These are phyloP conservation scores for Marasmarcha lunaedactyla DNA, from an alignment of 2,888 invertebrate species.

Conservation along the genomic window DNA sequence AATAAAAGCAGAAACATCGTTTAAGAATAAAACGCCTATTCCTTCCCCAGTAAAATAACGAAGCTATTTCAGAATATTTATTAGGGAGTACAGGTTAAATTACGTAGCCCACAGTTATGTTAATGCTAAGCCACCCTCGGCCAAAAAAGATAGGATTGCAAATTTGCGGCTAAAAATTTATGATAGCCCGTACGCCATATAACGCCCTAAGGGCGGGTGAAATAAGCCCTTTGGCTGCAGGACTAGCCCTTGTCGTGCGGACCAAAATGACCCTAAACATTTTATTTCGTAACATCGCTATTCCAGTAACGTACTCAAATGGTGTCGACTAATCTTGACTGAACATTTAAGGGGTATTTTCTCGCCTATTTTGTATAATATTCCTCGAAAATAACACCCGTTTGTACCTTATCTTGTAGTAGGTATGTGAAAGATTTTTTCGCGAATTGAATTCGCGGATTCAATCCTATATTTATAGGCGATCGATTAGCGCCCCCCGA, in stretches of 20 bases:
- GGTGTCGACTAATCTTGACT: slow-evolving; percentile 60
- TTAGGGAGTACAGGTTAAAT: slow-evolving; percentile 34
- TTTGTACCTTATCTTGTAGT: slow-evolving; percentile 14
- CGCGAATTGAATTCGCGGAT: slow-evolving; percentile 8
- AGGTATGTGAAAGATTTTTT: slow-evolving; percentile 25
- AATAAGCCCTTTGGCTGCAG: slow-evolving; percentile 63
- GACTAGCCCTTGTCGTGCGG: slow-evolving; percentile 50
- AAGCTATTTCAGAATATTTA: background rate
- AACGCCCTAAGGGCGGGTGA: slow-evolving; percentile 47
- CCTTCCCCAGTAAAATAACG: too few relatives aligned
- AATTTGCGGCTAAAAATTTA: slow-evolving; percentile 69
- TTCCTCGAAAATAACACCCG: slow-evolving; percentile 35
- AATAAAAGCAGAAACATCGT: too few relatives aligned
- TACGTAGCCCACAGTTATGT: slow-evolving; percentile 55
- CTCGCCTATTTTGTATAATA: slow-evolving; percentile 47
- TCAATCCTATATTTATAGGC: slow-evolving; percentile 40
- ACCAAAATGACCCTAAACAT: slow-evolving; percentile 67
- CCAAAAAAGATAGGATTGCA: slow-evolving; percentile 66
- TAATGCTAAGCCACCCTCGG: slow-evolving; percentile 55
- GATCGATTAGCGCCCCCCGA: slow-evolving; percentile 50
- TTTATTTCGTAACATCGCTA: slow-evolving; percentile 63
- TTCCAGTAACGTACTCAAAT: slow-evolving; percentile 51
- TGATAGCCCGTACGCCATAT: slow-evolving; percentile 43
- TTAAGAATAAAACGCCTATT: too few relatives aligned
- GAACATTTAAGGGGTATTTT: slow-evolving; percentile 55